Evolutionary conservation across 2,113 vertebrate species (phyloP).

Genomic region (Dascyllus trimaculatus): DNA sequence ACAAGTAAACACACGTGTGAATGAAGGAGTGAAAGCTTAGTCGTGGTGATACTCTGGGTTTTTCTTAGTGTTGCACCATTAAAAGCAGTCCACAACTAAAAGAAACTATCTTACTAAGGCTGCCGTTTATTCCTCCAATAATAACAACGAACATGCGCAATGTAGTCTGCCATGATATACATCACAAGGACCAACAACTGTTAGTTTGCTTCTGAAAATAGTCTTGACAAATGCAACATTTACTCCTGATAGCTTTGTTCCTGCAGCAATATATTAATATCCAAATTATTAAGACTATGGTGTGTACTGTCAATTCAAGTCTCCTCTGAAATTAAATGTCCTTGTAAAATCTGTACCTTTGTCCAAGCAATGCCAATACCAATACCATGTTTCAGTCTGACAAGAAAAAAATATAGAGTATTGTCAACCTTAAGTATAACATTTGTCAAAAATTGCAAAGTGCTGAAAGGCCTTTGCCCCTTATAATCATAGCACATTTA

Average conservation of each 20-base stretch:
- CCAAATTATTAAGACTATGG: too few species aligned
- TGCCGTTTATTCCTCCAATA: not conserved
- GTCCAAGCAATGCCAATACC: too few species aligned
- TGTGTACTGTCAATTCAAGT: too few species aligned
- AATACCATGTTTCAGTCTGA: too few species aligned
- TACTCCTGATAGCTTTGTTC: too few species aligned
- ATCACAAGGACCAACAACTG: not conserved
- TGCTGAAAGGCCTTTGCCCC: not conserved
- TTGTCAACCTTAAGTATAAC: not conserved
- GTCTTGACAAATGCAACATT: not conserved
- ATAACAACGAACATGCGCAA: not conserved
- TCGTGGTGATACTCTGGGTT: not conserved
- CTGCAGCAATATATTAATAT: too few species aligned
- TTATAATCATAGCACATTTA: not conserved
- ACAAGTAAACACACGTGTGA: not conserved
- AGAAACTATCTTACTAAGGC: too few species aligned
- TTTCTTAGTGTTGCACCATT: not conserved
- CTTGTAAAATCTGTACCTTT: too few species aligned
- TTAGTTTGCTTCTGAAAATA: not conserved
- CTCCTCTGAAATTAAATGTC: too few species aligned
- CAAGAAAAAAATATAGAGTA: too few species aligned
- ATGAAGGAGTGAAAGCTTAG: not conserved
- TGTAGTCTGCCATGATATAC: too few species aligned
- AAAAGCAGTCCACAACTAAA: too few species aligned
- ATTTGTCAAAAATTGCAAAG: not conserved